phyloP scores from a whole-genome alignment of 2,113 vertebrate genomes.

The Pseudonaja textilis region DNA sequence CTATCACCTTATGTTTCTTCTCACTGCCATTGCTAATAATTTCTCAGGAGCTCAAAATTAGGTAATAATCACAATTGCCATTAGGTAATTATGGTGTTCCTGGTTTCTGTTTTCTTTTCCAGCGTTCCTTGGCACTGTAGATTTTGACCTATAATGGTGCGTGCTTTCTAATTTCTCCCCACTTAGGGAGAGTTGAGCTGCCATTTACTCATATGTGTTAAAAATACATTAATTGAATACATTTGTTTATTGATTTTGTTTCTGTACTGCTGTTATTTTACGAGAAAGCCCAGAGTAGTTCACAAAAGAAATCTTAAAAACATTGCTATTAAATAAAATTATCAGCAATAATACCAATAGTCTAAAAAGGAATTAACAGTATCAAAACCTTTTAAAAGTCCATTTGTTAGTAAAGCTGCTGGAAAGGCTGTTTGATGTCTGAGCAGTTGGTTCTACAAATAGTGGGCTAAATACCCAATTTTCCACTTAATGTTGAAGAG shows the following conservation, averaged over 20 bases:
- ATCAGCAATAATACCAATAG: neutral
- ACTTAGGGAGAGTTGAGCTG: neutral
- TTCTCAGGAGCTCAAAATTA: neutral
- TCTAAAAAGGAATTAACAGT: neutral
- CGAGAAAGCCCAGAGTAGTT: neutral
- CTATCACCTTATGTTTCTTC: neutral
- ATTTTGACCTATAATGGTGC: neutral
- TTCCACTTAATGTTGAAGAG: neutral
- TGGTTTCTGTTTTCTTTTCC: neutral
- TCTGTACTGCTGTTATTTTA: neutral
- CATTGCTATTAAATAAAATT: neutral
- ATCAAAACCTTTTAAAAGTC: neutral
- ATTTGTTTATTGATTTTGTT: neutral
- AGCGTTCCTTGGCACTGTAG: neutral
- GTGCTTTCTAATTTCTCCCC: neutral
- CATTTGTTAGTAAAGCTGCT: neutral
- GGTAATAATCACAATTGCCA: neutral
- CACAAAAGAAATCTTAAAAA: neutral
- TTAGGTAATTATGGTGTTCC: neutral
- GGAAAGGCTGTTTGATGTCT: neutral
- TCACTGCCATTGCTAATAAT: neutral
- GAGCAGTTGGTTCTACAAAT: neutral
- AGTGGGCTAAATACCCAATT: neutral
- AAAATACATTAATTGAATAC: neutral
- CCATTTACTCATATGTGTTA: neutral